phyloP scores from a whole-genome alignment of 2,888 invertebrate genomes.

The Philopedon plagiatum region DNA sequence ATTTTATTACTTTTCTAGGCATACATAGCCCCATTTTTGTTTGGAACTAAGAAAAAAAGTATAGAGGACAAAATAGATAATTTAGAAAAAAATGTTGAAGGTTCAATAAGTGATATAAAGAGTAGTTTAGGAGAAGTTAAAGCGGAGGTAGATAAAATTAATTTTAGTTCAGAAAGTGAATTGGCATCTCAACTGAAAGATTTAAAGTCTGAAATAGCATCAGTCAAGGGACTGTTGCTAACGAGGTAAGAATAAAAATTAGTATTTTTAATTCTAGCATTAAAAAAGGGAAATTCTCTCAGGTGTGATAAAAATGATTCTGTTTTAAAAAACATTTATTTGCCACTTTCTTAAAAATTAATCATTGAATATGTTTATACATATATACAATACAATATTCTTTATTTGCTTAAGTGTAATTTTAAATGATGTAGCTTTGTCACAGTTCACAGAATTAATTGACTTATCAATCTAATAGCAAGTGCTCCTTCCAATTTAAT shows the following conservation, averaged over 20 bases:
- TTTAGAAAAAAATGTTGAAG: constrained; percentile 77
- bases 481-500: no score
- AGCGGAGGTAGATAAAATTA: constrained; percentile 74
- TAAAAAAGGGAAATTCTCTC: no score
- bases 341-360: no score
- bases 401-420: no score
- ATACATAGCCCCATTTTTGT: constrained; percentile 77
- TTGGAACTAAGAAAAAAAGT: constrained; percentile 77
- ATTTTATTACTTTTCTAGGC: constrained; percentile 67
- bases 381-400: no score
- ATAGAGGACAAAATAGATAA: constrained; percentile 79
- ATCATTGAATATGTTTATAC: no score
- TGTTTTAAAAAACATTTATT: no score
- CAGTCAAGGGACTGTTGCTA: constrained; percentile 81
- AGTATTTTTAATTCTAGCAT: no score
- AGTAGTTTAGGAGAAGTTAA: constrained; percentile 77
- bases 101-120: constrained; percentile 74
- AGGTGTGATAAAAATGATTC: no score
- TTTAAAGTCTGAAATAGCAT: constrained; percentile 79
- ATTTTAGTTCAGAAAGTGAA: constrained; percentile 67
- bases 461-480: no score
- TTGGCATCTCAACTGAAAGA: constrained; percentile 76
- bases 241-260: constrained; percentile 73
- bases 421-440: no score
- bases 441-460: no score